phyloP scores from a whole-genome alignment of 2,113 vertebrate species.

The Paradoxurus hermaphroditus region DNA sequence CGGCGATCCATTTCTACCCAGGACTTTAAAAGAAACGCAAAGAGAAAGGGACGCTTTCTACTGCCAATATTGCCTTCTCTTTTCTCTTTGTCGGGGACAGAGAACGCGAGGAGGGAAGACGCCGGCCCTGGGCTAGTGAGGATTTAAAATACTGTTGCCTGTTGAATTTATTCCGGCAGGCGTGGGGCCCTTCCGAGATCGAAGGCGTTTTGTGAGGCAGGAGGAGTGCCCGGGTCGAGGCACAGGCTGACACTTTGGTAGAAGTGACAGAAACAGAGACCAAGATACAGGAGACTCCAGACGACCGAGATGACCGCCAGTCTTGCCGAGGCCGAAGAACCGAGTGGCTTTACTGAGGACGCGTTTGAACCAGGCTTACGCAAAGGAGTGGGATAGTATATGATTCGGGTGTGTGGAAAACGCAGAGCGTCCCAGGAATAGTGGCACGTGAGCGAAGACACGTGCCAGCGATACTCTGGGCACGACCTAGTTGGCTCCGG shows the following conservation, averaged over 20 bases:
- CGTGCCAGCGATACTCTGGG: background rate
- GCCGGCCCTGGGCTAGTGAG: background rate
- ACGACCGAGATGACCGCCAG: background rate
- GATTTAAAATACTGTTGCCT: background rate
- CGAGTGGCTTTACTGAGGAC: background rate
- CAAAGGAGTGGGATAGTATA: background rate
- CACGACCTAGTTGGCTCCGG: background rate
- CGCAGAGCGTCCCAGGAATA: background rate
- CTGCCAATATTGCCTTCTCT: background rate
- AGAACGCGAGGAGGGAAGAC: background rate
- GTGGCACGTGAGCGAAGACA: fast-evolving
- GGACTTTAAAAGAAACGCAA: conserved; percentile 22
- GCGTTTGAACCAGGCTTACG: background rate
- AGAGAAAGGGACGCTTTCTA: background rate
- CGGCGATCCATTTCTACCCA: background rate
- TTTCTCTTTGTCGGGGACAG: background rate
- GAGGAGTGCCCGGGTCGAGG: background rate
- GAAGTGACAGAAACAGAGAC: background rate
- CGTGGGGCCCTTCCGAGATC: background rate
- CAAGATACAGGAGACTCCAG: background rate
- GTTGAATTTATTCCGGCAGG: background rate
- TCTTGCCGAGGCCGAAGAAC: background rate
- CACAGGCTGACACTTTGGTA: background rate
- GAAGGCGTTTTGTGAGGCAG: background rate
- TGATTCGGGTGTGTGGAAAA: background rate